Base-by-base conservation (phyloP, 64 coral and sea anemone genomes). In the Anthopleura sola region DNA sequence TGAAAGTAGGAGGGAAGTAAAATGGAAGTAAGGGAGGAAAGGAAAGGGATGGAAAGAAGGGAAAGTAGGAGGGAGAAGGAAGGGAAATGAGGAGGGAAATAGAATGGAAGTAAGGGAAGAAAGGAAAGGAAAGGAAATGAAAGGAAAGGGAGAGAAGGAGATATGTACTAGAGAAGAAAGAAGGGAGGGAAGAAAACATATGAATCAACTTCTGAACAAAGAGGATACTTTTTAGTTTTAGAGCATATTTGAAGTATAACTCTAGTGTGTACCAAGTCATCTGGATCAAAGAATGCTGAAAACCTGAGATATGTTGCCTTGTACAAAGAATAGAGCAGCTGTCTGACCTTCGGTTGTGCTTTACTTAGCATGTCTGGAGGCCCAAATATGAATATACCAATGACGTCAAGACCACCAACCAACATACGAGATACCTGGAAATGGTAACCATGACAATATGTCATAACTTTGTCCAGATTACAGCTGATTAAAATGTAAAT, bases 201-300 rank as follows among this genome's bases (percentile, higher is more conserved):
- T 81, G 24, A 49, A 81, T 16, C 44, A 55, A 24, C 18, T 38
- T 5, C 37, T 34, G 8, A 5, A 62, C 58, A 24, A 62, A 55
- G 49, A 84, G 81, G 88, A 89, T 91, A 91, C 89, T 91, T 91
- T 81, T 91, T 91, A 56, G 89, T 91, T 86, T 54, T 20, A 49
- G 89, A 91, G 34, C 89, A 91, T 78, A 91, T 91, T 20, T 91
- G 89, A 40, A 91, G 75, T n/a, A 91, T 5, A 29, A 91, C 75
- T 91, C 89, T 91, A 8, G 69, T 78, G 53, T 81, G 53, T 47
- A 77, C 84, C 39, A 86, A 39, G 16, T 80, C 75, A 66, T 86
- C 74, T 39, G 80, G 44, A 34, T 83, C 44, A 91, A 91, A 91
- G 49, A 85, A 91, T 17, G 89, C 84, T 12, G 82, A 39, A 86